Evolutionary conservation across 2,797 vertebrate species (phyloP).

Genomic region (Typhlichthys subterraneus): DNA sequence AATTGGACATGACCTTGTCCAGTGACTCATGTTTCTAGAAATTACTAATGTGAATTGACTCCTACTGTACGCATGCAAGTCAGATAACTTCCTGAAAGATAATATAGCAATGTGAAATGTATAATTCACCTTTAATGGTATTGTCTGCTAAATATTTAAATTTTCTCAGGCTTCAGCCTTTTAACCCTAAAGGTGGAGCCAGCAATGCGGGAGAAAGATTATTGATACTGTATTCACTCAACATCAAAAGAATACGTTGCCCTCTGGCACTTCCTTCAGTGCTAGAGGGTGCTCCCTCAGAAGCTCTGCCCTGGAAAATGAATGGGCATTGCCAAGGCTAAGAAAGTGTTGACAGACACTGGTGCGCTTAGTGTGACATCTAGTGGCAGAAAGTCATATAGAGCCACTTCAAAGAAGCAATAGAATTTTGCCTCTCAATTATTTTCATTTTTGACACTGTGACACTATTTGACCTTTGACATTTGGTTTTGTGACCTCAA

Average conservation of each 20-base stretch:
- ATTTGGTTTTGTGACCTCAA: conserved; percentile 20
- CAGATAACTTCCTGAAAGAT: conserved; percentile 17
- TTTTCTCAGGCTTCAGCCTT: conserved; percentile 2
- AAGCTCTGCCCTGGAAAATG: too few species aligned
- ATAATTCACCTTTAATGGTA: background rate
- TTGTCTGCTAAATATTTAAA: conserved; percentile 22
- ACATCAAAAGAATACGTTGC: too few species aligned
- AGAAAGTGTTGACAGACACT: too few species aligned
- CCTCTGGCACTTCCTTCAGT: too few species aligned
- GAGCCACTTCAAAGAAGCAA: too few species aligned
- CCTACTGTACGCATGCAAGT: conserved; percentile 28
- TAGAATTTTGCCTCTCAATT: background rate
- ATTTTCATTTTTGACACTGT: conserved; percentile 5
- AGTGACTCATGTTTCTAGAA: conserved; percentile 55
- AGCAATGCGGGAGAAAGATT: too few species aligned
- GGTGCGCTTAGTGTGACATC: too few species aligned
- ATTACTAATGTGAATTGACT: conserved; percentile 43
- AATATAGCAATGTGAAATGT: conserved; percentile 17
- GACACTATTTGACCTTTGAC: conserved; percentile 18
- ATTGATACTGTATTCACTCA: too few species aligned
- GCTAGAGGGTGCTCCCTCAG: too few species aligned
- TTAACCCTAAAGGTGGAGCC: background rate
- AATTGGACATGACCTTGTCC: conserved; percentile 6
- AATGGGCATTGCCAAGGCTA: too few species aligned
- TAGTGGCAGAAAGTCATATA: too few species aligned